Evolutionary conservation across 2,113 vertebrate genomes (phyloP).

Genomic region (Paramormyrops kingsleyae): DNA sequence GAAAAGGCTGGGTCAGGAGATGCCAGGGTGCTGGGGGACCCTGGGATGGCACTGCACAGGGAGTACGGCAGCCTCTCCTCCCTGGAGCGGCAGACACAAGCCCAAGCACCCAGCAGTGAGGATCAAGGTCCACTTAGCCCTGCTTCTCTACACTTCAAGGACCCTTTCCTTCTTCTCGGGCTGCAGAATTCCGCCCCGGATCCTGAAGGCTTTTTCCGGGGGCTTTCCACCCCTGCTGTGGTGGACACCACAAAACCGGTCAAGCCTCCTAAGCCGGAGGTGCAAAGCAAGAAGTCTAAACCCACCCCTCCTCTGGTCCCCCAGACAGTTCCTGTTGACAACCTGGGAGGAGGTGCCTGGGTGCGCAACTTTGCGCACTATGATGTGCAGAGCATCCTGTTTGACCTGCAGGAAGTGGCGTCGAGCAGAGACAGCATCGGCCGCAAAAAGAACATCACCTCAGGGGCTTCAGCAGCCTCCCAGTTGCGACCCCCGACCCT

Average conservation of each 20-base stretch:
- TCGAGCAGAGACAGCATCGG: slow-evolving; percentile 64
- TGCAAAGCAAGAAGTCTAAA: slow-evolving; percentile 59
- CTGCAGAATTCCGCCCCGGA: slow-evolving; percentile 62
- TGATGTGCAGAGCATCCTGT: slow-evolving; percentile 83
- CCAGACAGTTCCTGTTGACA: slow-evolving; percentile 43
- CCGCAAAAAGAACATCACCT: slow-evolving; percentile 64
- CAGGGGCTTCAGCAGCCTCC: slow-evolving; percentile 65
- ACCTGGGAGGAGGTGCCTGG: slow-evolving; percentile 57
- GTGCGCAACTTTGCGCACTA: slow-evolving; percentile 83
- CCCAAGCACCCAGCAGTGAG: slow-evolving; percentile 50
- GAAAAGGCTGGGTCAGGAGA: slow-evolving; percentile 46
- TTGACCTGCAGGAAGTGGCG: slow-evolving; percentile 67
- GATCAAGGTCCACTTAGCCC: slow-evolving; percentile 59
- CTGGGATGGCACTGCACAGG: slow-evolving; percentile 51
- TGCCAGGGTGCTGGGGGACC: slow-evolving; percentile 45
- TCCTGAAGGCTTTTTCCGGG: slow-evolving; percentile 54
- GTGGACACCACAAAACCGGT: slow-evolving; percentile 57
- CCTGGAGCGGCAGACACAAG: slow-evolving; percentile 57
- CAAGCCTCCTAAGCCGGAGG: slow-evolving; percentile 62
- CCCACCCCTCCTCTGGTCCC: slow-evolving; percentile 38
- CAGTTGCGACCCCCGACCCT: slow-evolving; percentile 59
- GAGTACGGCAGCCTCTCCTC: slow-evolving; percentile 68
- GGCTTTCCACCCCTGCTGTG: slow-evolving; percentile 36
- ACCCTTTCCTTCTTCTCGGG: slow-evolving; percentile 78
- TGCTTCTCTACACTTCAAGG: slow-evolving; percentile 71